Conservation (phyloP, 2,113 vertebrate species). For the Rhinopomastus cyanomelas region DNA sequence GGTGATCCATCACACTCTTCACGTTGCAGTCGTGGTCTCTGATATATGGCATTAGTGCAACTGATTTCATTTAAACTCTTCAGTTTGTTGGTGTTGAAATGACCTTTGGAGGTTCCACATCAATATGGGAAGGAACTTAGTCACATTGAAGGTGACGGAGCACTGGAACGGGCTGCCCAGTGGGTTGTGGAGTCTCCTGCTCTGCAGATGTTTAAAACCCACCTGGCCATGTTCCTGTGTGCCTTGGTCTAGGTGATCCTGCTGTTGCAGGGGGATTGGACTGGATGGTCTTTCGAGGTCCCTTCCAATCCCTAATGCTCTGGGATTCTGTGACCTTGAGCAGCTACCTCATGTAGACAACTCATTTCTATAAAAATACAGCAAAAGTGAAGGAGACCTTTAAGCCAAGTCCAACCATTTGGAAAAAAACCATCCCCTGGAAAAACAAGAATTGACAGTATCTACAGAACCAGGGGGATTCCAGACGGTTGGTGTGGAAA, state of each 20-base stretch:
- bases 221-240: no score
- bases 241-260: no score
- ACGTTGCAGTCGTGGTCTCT: rapidly evolving
- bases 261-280: no score
- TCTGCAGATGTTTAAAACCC: no score
- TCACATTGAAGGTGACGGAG: no score
- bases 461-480: neutral
- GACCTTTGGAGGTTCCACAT: no score
- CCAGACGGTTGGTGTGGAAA: neutral
- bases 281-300: no score
- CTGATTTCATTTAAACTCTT: neutral
- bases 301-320: no score
- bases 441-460: neutral
- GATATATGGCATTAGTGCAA: neutral
- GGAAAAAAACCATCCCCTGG: neutral
- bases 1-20: neutral
- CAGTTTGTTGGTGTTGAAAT: neutral
- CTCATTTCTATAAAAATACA: neutral
- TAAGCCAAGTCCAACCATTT: neutral
- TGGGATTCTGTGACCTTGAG: no score
- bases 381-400: neutral
- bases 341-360: neutral
- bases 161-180: no score
- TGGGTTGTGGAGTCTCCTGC: no score
- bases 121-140: no score